Conservation (phyloP, 2,888 invertebrate species). For the Oegoconia quadripuncta region DNA sequence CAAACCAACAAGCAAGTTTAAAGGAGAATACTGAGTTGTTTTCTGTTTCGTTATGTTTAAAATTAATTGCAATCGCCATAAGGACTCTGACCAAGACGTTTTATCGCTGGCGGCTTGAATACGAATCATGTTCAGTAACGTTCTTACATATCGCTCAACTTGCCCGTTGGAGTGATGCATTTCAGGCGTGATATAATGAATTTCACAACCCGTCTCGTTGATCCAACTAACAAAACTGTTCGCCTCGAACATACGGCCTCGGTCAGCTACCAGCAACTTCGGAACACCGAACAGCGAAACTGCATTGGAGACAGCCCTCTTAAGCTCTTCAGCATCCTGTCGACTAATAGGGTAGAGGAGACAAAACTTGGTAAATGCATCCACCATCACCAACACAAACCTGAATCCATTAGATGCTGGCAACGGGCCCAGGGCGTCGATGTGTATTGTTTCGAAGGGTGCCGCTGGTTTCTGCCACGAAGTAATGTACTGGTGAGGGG, state of each 20-base stretch:
- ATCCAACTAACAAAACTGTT: no score
- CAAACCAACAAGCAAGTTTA: conserved; percentile 13
- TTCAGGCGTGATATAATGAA: no score
- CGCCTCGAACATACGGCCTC: conserved; percentile 7
- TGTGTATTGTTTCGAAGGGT: conserved; percentile 12
- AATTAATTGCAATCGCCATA: conserved; percentile 16
- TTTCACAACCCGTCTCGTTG: no score
- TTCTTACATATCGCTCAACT: no score
- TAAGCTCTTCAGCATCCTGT: conserved; percentile 7
- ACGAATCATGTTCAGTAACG: no score
- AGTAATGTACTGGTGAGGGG: conserved; percentile 3
- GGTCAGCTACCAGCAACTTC: background rate
- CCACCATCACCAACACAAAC: conserved; percentile 12
- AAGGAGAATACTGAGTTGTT: no score
- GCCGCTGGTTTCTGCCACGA: conserved; percentile 8
- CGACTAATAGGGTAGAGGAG: conserved; percentile 5
- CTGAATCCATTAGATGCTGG: conserved; percentile 15
- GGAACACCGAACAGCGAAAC: conserved; percentile 4
- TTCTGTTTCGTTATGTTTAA: conserved; percentile 16
- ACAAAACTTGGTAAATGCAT: conserved; percentile 8
- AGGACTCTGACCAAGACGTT: no score
- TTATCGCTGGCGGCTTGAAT: no score
- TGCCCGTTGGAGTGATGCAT: no score
- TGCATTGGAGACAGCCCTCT: no score
- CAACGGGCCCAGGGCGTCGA: conserved; percentile 14